phyloP scores from a whole-genome alignment of 2,113 vertebrate species.

The Suncus etruscus region DNA sequence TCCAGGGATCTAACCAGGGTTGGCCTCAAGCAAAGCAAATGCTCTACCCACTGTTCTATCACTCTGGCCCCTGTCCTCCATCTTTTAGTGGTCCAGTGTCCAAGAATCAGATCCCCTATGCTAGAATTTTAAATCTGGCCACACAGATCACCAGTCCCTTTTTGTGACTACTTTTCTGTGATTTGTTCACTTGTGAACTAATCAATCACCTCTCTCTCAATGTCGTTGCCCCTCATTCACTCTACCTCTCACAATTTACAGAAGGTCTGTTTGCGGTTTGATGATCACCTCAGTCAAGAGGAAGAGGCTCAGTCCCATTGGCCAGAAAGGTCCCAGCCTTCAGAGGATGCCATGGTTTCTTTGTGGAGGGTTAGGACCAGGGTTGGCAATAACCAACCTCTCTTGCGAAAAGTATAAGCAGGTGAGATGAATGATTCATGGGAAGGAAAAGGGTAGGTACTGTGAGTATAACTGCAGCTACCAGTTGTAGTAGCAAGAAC shows the following conservation, averaged over 20 bases:
- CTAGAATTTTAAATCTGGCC: background rate
- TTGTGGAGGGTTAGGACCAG: background rate
- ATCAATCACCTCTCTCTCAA: background rate
- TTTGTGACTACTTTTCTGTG: too few species aligned
- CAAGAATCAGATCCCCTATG: background rate
- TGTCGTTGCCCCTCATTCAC: background rate
- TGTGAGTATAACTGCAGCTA: too few species aligned
- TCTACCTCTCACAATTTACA: background rate
- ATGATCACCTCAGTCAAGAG: background rate
- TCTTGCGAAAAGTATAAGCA: constrained; percentile 3
- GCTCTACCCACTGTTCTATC: too few species aligned
- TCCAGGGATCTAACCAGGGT: too few species aligned
- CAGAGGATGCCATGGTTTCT: background rate
- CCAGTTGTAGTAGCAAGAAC: background rate
- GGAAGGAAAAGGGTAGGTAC: background rate
- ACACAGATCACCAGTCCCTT: background rate
- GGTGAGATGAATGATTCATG: background rate
- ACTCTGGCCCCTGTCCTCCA: background rate
- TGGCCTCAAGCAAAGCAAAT: too few species aligned
- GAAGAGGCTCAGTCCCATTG: background rate
- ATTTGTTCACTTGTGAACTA: background rate
- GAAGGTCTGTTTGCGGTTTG: background rate
- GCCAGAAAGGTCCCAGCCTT: background rate
- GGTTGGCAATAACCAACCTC: background rate
- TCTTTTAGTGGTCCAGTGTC: background rate